A percentile compares a stretch with the other conserved stretches of the same genome.
Conservation (phyloP, 2,888 invertebrate species). For the Cephus pulcher region DNA sequence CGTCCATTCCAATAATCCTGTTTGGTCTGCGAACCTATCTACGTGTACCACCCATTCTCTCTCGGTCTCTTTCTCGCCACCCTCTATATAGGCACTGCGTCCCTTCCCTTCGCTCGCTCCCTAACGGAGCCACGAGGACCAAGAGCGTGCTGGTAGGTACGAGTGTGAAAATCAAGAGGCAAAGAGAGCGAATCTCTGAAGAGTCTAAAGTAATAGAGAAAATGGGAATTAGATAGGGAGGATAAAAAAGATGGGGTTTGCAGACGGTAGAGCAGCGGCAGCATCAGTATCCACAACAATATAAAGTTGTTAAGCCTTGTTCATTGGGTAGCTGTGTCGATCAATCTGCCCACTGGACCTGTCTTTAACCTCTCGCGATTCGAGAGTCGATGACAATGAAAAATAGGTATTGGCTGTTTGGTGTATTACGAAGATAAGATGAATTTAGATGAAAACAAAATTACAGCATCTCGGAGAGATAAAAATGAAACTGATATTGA, state of each 20-base stretch:
- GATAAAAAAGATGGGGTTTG: neutral
- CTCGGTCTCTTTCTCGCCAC: constrained; percentile 5
- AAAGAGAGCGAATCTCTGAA: neutral
- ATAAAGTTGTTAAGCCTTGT: constrained; percentile 33
- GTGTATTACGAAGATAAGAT: neutral
- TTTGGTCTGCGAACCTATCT: constrained; percentile 20
- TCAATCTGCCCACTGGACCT: constrained; percentile 15
- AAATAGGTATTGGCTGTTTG: neutral
- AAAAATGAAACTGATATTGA: neutral
- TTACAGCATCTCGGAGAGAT: neutral
- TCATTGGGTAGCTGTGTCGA: constrained; percentile 30
- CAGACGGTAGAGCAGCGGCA: neutral
- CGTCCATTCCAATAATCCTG: constrained; percentile 27
- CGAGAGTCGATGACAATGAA: neutral
- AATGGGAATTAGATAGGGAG: neutral
- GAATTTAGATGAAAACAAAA: neutral
- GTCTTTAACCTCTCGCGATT: constrained; percentile 1
- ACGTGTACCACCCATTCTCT: constrained; percentile 19
- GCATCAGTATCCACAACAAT: constrained; percentile 23
- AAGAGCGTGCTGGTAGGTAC: neutral
- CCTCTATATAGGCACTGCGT: neutral
- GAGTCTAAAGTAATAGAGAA: neutral
- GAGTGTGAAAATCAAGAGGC: neutral
- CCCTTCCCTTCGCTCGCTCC: neutral
- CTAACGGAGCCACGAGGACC: neutral